These are phyloP conservation scores for Drymonia ruficornis DNA, from an alignment of 2,888 invertebrate species.

Conservation along the genomic window DNA sequence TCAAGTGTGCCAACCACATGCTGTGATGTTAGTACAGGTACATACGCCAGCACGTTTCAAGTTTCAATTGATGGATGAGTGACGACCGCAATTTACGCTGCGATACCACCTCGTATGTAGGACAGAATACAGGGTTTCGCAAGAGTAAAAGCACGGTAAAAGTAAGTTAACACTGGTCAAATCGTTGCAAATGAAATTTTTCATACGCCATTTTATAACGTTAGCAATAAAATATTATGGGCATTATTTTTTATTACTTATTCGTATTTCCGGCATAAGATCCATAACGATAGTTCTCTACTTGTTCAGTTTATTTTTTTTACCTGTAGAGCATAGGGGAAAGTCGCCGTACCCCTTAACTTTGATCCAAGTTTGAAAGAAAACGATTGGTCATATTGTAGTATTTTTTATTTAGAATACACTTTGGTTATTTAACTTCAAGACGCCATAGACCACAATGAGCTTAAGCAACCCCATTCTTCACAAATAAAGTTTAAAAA, in stretches of 20 bases:
- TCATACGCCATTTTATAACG: slow-evolving; percentile 5
- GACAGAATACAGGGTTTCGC: slow-evolving; percentile 48
- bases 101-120: slow-evolving; percentile 49
- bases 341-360: too few species aligned
- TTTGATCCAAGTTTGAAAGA: too few species aligned
- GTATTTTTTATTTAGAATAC: too few species aligned
- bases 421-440: too few species aligned
- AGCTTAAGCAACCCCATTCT: too few species aligned
- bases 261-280: background rate
- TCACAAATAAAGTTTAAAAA: too few species aligned
- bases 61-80: slow-evolving; percentile 44
- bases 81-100: slow-evolving; percentile 40
- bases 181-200: slow-evolving; percentile 9
- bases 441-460: too few species aligned
- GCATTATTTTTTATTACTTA: slow-evolving; percentile 7
- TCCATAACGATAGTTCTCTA: background rate
- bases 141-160: slow-evolving; percentile 54
- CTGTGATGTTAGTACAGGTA: slow-evolving; percentile 5
- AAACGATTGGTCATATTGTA: too few species aligned
- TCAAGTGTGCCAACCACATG: too few species aligned
- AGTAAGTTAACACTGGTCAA: slow-evolving; percentile 27
- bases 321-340: too few species aligned
- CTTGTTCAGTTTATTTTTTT: too few species aligned
- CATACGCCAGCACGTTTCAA: slow-evolving; percentile 26
- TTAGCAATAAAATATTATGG: slow-evolving; percentile 9